Base-by-base conservation (phyloP, 1,140 invertebrate genomes). In the Danaus melanippus region DNA sequence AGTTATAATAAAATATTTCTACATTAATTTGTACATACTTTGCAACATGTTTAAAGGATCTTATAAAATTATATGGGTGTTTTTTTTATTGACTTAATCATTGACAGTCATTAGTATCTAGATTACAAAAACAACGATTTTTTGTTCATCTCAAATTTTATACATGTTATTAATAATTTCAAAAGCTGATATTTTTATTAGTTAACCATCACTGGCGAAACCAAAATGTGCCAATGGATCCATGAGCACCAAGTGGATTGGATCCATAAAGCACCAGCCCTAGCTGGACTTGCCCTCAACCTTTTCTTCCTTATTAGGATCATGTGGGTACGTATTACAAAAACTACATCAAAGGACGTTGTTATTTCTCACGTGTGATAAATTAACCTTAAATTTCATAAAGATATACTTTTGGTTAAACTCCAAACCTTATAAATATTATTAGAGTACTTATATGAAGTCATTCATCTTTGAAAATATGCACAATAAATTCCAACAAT, bases 261-360 rank as follows among this genome's bases (percentile, higher is more conserved):
- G 93, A 92, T 96, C 58, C 94, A 93, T 73, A 92, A 95, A 78
- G 90, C 89, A 0, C 93, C 94, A 0, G 91, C 92, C 0, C 88
- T 95, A 40, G 74, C 89, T 32, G 93, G 95, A 10, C 87, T 96
- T 3, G 89, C 92, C 50, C 84, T 95, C 32, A 98, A 98, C 79
- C 89, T 96, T 1, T 88, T 96, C 52, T 97, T 98, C 83, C 91
- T 98, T 17, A 89, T 92, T 65, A 92, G 93, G 81, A 97, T 98
- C 65, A 97, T 98, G 93, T 96, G 95, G 94, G 95, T 95, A 66
- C 90, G 92, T 91, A 52, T 32, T 42, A 55, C 56, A 53, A 9
- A 42, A 53, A 44, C 40, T 11, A 50, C 17, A 7, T 9, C 1
- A 10, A 43, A 1, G 42, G 1, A 43, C 4, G 1, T 43, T 10